A percentile compares a stretch with the other conserved stretches of the same genome.
Conservation (phyloP, 2,888 invertebrate genomes). For the Argyresthia albistria region DNA sequence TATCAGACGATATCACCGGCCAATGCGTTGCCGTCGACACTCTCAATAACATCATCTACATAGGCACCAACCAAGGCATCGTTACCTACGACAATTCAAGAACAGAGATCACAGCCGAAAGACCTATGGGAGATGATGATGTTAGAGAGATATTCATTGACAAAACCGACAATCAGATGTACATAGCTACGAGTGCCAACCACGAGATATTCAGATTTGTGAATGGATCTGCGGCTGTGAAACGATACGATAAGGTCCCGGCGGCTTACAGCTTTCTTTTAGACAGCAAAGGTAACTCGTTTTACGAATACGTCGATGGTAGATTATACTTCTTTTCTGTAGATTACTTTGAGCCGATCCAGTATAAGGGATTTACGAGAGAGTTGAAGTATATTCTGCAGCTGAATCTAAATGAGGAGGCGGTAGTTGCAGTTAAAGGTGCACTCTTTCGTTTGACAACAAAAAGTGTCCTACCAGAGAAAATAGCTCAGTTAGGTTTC, state of each 20-base stretch:
- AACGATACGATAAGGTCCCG: conserved; percentile 48
- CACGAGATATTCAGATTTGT: conserved; percentile 52
- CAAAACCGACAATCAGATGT: conserved; percentile 49
- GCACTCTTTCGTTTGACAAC: conserved; percentile 42
- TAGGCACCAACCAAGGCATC: conserved; percentile 58
- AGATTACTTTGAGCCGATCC: conserved; percentile 51
- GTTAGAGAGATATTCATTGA: conserved; percentile 52
- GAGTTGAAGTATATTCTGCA: conserved; percentile 53
- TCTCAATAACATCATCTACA: conserved; percentile 36
- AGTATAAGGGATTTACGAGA: conserved; percentile 56
- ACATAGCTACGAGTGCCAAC: conserved; percentile 46
- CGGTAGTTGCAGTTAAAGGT: conserved; percentile 53
- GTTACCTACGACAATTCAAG: conserved; percentile 47
- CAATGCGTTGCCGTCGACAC: conserved; percentile 52
- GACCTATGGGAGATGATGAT: conserved; percentile 62
- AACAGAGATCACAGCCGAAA: conserved; percentile 44
- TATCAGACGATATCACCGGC: conserved; percentile 46
- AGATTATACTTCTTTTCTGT: conserved; percentile 49
- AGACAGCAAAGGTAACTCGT: conserved; percentile 47
- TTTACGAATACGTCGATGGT: conserved; percentile 57
- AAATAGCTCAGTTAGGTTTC: conserved; percentile 50
- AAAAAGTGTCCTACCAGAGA: conserved; percentile 43
- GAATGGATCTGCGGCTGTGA: conserved; percentile 54
- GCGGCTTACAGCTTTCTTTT: conserved; percentile 55
- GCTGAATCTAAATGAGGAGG: conserved; percentile 49